Evolutionary conservation across 2,888 invertebrate genomes (phyloP).

Genomic region (Hyles lineata): DNA sequence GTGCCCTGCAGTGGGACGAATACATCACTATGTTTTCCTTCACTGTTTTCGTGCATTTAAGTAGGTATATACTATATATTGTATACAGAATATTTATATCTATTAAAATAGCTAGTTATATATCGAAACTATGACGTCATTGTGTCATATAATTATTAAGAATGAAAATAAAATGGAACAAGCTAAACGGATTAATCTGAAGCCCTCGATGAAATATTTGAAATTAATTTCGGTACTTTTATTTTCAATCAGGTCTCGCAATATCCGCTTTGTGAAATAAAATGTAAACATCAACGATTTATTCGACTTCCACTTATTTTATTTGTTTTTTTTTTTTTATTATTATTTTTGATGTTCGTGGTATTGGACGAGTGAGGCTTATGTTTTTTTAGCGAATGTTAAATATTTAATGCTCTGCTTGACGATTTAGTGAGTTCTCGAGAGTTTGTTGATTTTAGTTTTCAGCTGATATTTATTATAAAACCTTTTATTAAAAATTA

Average conservation of each 20-base stretch:
- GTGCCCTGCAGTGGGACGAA: no score
- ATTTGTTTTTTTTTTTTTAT: neutral
- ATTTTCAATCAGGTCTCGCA: neutral
- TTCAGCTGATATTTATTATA: neutral
- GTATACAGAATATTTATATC: no score
- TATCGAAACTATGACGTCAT: neutral
- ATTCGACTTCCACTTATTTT: neutral
- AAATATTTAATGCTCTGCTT: neutral
- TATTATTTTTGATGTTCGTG: neutral
- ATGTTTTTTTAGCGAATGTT: neutral
- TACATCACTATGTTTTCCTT: no score
- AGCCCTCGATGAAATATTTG: neutral
- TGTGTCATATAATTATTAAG: neutral
- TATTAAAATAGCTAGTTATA: no score
- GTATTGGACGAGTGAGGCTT: neutral
- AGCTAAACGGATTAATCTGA: neutral
- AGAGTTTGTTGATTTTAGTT: neutral
- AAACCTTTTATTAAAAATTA: no score
- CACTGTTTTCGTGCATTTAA: no score
- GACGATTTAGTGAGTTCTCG: neutral
- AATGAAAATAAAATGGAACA: neutral
- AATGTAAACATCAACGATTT: constrained; percentile 6
- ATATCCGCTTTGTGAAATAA: constrained; percentile 17
- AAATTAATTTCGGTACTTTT: neutral
- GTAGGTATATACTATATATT: no score